phyloP scores from a whole-genome alignment of 2,888 invertebrate genomes.

The Chrysopilus asiliformis region DNA sequence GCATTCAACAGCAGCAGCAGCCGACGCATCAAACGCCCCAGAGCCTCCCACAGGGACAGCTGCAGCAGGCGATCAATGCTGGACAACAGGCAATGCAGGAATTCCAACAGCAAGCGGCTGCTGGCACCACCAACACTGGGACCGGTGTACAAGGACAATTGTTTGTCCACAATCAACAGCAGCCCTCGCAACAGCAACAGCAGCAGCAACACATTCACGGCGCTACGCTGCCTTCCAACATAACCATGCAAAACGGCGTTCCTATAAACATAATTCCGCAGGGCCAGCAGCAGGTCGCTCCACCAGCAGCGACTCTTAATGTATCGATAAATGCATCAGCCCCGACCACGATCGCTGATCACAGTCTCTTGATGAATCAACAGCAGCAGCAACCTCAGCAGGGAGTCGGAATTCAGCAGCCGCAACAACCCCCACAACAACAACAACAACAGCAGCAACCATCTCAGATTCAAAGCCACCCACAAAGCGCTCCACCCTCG shows the following conservation, averaged over 20 bases:
- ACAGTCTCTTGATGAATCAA: neutral
- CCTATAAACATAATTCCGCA: slow-evolving; percentile 16
- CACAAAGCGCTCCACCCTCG: no score
- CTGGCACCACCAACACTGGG: slow-evolving; percentile 31
- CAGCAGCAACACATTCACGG: slow-evolving; percentile 22
- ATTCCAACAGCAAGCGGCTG: no score
- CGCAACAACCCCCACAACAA: neutral
- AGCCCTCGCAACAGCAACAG: slow-evolving; percentile 17
- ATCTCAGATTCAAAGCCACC: neutral
- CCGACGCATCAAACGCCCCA: slow-evolving; percentile 24
- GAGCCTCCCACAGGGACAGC: slow-evolving; percentile 28
- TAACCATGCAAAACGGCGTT: slow-evolving; percentile 23
- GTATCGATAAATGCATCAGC: neutral
- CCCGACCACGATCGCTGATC: neutral
- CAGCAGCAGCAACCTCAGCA: neutral
- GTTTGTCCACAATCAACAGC: slow-evolving; percentile 12
- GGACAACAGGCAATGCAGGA: no score
- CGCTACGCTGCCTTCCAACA: slow-evolving; percentile 23
- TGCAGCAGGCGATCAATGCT: no score
- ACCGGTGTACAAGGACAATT: slow-evolving; percentile 25
- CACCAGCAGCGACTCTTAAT: neutral
- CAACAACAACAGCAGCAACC: slow-evolving; percentile 3
- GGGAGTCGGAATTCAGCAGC: neutral
- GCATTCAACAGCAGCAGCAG: slow-evolving; percentile 32
- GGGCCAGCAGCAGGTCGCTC: slow-evolving; percentile 19